phyloP scores from a whole-genome alignment of 2,797 vertebrate species.

The Sebastes trivittatus region DNA sequence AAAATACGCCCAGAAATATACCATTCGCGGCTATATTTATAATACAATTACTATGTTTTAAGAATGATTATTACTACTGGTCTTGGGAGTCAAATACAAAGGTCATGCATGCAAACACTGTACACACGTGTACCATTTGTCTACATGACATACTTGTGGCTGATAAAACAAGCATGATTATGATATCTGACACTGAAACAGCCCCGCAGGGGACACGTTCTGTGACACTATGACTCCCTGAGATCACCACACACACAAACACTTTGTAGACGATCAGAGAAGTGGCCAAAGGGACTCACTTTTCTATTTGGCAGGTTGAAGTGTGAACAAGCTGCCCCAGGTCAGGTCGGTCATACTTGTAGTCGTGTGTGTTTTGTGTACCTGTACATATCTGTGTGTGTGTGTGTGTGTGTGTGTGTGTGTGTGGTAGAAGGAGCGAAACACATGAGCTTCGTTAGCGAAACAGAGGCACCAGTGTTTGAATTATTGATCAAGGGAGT shows the following conservation, averaged over 20 bases:
- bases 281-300: slow-evolving; percentile 24
- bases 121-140: background rate
- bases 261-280: slow-evolving; percentile 29
- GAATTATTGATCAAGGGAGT: slow-evolving; percentile 76
- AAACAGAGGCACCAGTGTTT: slow-evolving; percentile 51
- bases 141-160: background rate
- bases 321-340: slow-evolving; percentile 33
- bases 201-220: slow-evolving; percentile 8
- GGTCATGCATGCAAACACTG: background rate
- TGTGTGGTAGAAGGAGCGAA: background rate
- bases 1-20: background rate
- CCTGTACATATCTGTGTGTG: background rate
- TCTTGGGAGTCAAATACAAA: background rate
- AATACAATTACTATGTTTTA: background rate
- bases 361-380: slow-evolving; percentile 13
- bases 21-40: background rate
- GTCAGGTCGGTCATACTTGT: background rate
- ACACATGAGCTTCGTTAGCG: slow-evolving; percentile 41
- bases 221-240: slow-evolving; percentile 20
- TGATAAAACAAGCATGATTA: background rate
- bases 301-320: slow-evolving; percentile 25
- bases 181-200: background rate
- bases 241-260: slow-evolving; percentile 19
- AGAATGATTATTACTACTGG: background rate
- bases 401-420: background rate